These are phyloP conservation scores for Hemiprocne comata DNA, from an alignment of 2,113 vertebrate species.

Conservation along the genomic window DNA sequence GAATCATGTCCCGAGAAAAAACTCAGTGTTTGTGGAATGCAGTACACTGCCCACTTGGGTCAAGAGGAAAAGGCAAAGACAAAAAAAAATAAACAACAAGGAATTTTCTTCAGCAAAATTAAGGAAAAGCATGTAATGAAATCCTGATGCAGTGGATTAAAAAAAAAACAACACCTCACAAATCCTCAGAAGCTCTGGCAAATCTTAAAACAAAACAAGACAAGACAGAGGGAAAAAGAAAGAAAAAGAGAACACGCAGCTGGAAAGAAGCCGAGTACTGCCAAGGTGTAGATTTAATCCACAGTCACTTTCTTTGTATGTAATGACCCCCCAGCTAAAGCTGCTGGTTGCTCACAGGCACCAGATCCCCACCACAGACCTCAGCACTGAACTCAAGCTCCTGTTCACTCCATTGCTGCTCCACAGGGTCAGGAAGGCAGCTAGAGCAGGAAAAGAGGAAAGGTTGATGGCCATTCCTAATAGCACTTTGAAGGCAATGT, in stretches of 20 bases:
- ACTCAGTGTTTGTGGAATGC: neutral
- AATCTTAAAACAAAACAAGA: neutral
- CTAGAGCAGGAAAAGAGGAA: neutral
- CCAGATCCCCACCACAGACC: neutral
- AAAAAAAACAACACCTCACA: neutral
- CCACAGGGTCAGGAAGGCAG: neutral
- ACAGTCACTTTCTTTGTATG: neutral
- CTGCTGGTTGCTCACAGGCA: neutral
- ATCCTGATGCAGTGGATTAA: neutral
- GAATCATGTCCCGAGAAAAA: neutral
- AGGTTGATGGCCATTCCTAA: neutral
- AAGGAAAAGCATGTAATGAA: neutral
- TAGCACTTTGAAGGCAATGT: neutral
- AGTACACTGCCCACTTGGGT: accelerated
- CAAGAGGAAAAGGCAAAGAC: neutral
- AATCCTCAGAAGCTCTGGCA: neutral
- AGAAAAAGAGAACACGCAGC: neutral
- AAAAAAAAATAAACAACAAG: neutral
- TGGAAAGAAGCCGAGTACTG: neutral
- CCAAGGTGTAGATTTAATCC: neutral
- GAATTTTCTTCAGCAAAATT: neutral
- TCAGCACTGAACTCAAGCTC: neutral
- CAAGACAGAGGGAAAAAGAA: neutral
- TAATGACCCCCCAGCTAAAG: neutral
- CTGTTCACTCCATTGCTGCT: neutral